These are phyloP conservation scores for Delia radicum DNA, from an alignment of 1,140 invertebrate genomes.

Conservation along the genomic window DNA sequence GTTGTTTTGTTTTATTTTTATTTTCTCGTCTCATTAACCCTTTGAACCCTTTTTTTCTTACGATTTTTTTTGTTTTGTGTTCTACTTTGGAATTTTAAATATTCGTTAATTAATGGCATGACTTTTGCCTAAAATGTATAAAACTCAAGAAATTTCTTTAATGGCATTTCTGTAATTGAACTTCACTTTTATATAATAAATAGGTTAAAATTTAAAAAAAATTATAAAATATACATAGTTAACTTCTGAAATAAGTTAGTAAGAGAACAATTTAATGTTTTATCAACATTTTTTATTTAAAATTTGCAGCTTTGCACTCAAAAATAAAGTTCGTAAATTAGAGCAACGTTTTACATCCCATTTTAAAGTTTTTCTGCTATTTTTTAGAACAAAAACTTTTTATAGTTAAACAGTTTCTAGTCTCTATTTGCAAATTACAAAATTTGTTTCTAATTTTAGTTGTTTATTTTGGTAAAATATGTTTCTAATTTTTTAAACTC, in stretches of 20 bases:
- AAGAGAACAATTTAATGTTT: not conserved
- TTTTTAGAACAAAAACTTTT: no score
- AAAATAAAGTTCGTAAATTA: no score
- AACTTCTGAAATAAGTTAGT: not conserved
- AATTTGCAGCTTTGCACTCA: no score
- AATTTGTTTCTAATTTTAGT: no score
- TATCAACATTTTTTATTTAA: no score
- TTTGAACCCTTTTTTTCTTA: not conserved
- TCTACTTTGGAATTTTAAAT: not conserved
- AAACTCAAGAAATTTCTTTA: not conserved
- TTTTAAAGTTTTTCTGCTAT: no score
- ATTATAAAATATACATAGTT: not conserved
- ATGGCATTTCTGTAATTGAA: not conserved
- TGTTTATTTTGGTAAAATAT: no score
- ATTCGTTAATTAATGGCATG: constrained; percentile 9
- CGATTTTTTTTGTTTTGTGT: not conserved
- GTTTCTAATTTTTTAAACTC: no score
- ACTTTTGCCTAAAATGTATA: not conserved
- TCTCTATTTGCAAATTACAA: no score
- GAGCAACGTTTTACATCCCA: no score
- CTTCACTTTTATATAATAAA: no score
- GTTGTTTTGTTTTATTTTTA: not conserved
- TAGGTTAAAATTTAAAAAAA: not conserved
- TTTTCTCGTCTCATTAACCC: not conserved
- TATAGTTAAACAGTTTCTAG: no score